These are phyloP conservation scores for Momotus momota DNA, from an alignment of 2,797 vertebrate genomes.

Conservation along the genomic window DNA sequence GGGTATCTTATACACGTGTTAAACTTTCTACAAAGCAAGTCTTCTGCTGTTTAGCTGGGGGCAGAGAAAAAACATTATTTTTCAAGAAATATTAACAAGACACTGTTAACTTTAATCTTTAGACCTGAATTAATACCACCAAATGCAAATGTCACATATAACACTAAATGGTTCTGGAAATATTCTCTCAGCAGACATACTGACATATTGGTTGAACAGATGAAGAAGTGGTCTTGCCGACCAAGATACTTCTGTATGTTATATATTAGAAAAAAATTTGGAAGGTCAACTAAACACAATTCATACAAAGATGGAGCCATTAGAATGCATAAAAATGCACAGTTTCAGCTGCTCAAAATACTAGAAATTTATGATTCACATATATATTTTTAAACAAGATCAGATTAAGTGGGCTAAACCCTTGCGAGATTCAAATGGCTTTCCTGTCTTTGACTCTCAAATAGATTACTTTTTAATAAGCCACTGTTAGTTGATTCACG, in stretches of 20 bases:
- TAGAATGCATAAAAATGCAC: neutral
- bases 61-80: neutral
- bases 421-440: neutral
- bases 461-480: neutral
- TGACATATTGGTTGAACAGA: neutral
- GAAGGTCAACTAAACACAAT: neutral
- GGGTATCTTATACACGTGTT: neutral
- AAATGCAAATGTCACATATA: neutral
- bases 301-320: neutral
- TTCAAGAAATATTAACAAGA: neutral
- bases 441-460: neutral
- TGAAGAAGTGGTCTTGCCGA: neutral
- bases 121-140: neutral
- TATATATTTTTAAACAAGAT: neutral
- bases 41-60: neutral
- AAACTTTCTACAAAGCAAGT: neutral
- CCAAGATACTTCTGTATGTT: neutral
- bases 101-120: neutral
- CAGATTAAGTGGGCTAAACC: neutral
- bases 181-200: neutral
- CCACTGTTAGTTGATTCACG: neutral
- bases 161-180: neutral
- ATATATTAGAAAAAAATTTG: neutral
- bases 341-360: neutral
- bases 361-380: neutral